Conservation (phyloP, 2,113 vertebrate genomes). For the Neomonachus schauinslandi region DNA sequence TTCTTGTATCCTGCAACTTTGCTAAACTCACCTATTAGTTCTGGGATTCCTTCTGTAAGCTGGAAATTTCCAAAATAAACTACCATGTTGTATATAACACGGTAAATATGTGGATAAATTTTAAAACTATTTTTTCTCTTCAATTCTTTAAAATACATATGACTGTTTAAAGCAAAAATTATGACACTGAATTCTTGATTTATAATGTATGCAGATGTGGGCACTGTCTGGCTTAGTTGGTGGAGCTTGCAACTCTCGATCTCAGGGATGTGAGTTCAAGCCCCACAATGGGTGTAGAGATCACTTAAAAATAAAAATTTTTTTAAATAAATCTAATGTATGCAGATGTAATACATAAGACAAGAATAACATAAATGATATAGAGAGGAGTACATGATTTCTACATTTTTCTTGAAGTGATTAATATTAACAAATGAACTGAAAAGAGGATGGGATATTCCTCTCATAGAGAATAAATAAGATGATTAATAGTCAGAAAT, state of each 20-base stretch:
- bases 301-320: not conserved
- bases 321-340: not conserved
- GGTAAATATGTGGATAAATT: not conserved
- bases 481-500: not conserved
- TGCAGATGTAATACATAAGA: not conserved
- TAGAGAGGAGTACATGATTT: not conserved
- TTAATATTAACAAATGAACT: conserved; percentile 17
- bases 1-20: not conserved
- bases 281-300: not conserved
- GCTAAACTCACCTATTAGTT: not conserved
- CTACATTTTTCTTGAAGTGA: not conserved
- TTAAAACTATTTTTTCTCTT: conserved; percentile 2
- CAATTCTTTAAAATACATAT: not conserved
- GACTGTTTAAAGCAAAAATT: conserved; percentile 9
- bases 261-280: not conserved
- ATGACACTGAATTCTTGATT: not conserved
- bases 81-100: not conserved
- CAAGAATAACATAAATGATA: not conserved
- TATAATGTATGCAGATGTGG: not conserved
- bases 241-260: not conserved
- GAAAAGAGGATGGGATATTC: not conserved
- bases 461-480: not conserved
- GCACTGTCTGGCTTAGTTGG: not conserved
- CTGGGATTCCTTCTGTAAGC: not conserved
- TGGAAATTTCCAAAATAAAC: conserved; percentile 30